Percentiles rank a stretch among this genome's conserved stretches.
Evolutionary conservation across 2,113 vertebrate species (phyloP).

Genomic region (Eurypyga helias): DNA sequence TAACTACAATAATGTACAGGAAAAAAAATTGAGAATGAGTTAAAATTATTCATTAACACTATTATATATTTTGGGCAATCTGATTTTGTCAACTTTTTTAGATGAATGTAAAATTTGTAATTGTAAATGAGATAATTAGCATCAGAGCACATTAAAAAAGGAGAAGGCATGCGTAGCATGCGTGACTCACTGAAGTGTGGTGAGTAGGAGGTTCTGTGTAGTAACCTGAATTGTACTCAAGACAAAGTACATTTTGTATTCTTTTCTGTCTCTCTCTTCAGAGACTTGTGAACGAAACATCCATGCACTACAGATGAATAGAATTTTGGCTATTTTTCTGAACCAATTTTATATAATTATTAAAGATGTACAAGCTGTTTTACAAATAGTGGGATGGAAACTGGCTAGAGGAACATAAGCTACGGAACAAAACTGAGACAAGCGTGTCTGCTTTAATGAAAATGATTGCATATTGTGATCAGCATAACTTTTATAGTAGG

Average conservation of each 20-base stretch:
- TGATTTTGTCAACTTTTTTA: not conserved
- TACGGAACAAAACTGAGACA: not conserved
- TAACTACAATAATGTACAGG: not conserved
- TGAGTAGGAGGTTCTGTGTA: constrained; percentile 56
- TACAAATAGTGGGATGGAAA: constrained; percentile 5
- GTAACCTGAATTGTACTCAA: constrained; percentile 17
- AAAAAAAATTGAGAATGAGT: not conserved
- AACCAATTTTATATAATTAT: not conserved
- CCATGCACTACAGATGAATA: not conserved
- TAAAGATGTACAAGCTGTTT: not conserved
- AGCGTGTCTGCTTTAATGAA: not conserved
- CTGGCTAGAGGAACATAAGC: not conserved
- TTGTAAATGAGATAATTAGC: constrained; percentile 35
- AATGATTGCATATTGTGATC: not conserved
- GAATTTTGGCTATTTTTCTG: not conserved
- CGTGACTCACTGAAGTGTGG: constrained; percentile 1
- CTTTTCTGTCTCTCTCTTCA: not conserved
- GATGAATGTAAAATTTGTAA: constrained; percentile 8
- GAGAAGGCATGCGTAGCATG: not conserved
- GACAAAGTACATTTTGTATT: constrained; percentile 22
- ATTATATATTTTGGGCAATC: not conserved
- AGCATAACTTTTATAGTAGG: not conserved
- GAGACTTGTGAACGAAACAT: not conserved
- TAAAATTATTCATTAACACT: not conserved
- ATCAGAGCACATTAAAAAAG: not conserved